Conservation (phyloP, 2,888 invertebrate species). For the Sarcophaga carnaria region DNA sequence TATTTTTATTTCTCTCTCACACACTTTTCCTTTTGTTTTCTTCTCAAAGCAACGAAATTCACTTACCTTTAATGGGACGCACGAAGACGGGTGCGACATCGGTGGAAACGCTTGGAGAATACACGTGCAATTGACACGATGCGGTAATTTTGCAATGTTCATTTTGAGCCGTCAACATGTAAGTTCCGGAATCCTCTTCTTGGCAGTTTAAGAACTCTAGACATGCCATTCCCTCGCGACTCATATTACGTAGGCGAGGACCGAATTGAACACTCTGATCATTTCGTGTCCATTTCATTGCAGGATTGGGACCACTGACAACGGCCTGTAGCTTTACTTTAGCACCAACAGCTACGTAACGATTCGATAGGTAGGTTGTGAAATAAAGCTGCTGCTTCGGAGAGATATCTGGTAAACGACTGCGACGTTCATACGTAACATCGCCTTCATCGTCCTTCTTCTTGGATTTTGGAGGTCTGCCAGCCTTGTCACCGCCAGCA, state of each 20-base stretch:
- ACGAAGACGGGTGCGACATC: slow-evolving; percentile 89
- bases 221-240: slow-evolving; percentile 86
- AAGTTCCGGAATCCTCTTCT: slow-evolving; percentile 89
- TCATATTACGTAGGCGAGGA: slow-evolving; percentile 79
- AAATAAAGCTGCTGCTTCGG: slow-evolving; percentile 82
- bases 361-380: slow-evolving; percentile 79
- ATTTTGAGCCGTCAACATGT: slow-evolving; percentile 89
- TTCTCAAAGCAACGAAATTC: not conserved
- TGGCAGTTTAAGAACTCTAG: slow-evolving; percentile 88
- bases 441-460: slow-evolving; percentile 76
- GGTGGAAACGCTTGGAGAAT: slow-evolving; percentile 82
- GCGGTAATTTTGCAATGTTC: slow-evolving; percentile 87
- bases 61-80: slow-evolving; percentile 87
- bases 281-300: slow-evolving; percentile 89
- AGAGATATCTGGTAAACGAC: slow-evolving; percentile 78
- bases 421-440: slow-evolving; percentile 84
- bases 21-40: not conserved
- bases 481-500: slow-evolving; percentile 62
- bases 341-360: slow-evolving; percentile 84
- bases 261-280: slow-evolving; percentile 82
- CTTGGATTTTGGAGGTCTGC: slow-evolving; percentile 73
- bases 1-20: not conserved
- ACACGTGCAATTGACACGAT: slow-evolving; percentile 88
- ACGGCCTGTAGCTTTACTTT: slow-evolving; percentile 91
- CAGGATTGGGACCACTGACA: slow-evolving; percentile 88